Evolutionary conservation across 1,140 invertebrate genomes (phyloP).

Genomic region (Myzus persicae): DNA sequence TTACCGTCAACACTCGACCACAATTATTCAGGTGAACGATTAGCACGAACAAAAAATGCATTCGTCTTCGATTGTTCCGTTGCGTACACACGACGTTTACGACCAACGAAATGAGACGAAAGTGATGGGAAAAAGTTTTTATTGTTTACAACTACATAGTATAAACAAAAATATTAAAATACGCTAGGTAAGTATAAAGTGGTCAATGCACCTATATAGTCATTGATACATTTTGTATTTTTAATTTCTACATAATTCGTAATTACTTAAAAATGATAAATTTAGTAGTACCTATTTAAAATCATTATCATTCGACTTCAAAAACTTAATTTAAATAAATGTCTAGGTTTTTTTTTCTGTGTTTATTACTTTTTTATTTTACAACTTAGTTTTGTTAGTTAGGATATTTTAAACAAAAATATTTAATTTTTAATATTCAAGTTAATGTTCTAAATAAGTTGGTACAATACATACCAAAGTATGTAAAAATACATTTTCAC

Average conservation of each 20-base stretch:
- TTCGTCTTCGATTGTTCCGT: neutral
- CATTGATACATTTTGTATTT: neutral
- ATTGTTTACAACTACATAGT: neutral
- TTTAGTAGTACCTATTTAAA: neutral
- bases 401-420: too few relatives aligned
- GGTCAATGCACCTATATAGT: neutral
- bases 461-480: neutral
- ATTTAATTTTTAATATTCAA: neutral
- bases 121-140: constrained; percentile 13
- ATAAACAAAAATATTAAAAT: neutral
- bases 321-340: neutral
- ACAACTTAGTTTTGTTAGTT: neutral
- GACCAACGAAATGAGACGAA: neutral
- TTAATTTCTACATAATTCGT: neutral
- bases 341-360: too few relatives aligned
- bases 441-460: neutral
- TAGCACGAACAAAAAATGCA: neutral
- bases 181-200: neutral
- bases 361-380: neutral
- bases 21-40: constrained; percentile 23
- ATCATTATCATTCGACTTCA: too few relatives aligned
- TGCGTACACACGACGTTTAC: neutral
- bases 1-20: constrained; percentile 16
- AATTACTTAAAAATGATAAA: neutral
- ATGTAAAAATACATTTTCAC: too few relatives aligned